Conservation (phyloP, 2,888 invertebrate species). For the Capitulum mitella region DNA sequence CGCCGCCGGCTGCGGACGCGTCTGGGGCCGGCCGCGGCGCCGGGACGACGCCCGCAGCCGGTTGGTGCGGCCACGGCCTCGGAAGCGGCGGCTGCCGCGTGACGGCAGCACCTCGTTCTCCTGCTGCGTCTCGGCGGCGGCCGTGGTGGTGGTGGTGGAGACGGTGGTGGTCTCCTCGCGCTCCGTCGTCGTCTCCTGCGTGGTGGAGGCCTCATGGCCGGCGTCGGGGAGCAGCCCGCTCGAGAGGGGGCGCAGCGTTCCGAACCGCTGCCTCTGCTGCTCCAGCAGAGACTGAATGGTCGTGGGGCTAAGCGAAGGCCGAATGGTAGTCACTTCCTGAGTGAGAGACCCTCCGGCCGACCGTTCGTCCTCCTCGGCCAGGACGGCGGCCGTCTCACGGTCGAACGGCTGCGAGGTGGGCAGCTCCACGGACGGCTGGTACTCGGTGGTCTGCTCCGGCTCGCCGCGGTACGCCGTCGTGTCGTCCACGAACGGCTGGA, state of each 20-base stretch:
- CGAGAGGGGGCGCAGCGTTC: neutral
- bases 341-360: too few relatives aligned
- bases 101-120: neutral
- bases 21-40: neutral
- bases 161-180: neutral
- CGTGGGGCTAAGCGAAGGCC: neutral
- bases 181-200: neutral
- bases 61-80: neutral
- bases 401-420: neutral
- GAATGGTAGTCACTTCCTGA: neutral
- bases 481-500: too few relatives aligned
- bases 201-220: too few relatives aligned
- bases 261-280: neutral
- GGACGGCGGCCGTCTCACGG: too few relatives aligned
- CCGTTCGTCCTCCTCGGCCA: neutral
- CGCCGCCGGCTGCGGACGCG: too few relatives aligned
- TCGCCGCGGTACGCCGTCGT: neutral
- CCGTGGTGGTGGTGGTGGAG: neutral
- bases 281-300: neutral
- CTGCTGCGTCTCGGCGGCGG: neutral
- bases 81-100: neutral
- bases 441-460: neutral
- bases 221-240: too few relatives aligned
- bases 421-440: neutral
- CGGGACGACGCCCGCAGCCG: neutral